Percentiles rank a stretch among this genome's conserved stretches.
Evolutionary conservation across 92 coral and sea anemone genomes (phyloP).

Genomic region (Phenganax subtilis): DNA sequence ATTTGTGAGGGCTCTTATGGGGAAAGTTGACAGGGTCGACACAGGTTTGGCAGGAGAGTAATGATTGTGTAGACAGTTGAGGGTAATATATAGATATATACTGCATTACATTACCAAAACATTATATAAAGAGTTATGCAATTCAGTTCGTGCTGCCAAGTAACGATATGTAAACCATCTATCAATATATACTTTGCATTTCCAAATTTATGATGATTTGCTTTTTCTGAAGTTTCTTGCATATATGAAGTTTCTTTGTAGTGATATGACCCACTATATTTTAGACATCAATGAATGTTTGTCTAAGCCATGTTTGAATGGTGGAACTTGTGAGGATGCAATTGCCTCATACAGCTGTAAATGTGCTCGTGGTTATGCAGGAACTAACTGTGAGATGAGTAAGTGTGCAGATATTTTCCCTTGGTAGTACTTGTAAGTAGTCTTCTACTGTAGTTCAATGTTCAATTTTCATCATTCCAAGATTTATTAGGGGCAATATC

Average conservation of each 20-base stretch:
- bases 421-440: not conserved
- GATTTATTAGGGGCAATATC: too few species aligned
- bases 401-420: not conserved
- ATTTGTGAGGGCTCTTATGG: too few species aligned
- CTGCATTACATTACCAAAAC: too few species aligned
- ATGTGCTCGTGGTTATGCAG: conserved; percentile 34
- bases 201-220: not conserved
- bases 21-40: too few species aligned
- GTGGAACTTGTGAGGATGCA: conserved; percentile 31
- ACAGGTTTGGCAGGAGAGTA: too few species aligned
- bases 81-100: too few species aligned
- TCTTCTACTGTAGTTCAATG: not conserved
- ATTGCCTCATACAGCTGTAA: conserved; percentile 27
- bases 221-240: not conserved
- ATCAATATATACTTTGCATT: not conserved
- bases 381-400: conserved; percentile 36
- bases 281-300: conserved; percentile 36
- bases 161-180: too few species aligned
- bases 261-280: not conserved
- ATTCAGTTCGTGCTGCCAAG: too few species aligned
- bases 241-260: not conserved
- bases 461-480: too few species aligned
- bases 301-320: conserved; percentile 27
- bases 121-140: too few species aligned
- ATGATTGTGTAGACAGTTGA: too few species aligned